Evolutionary conservation across 2,797 vertebrate species (phyloP), one percentile per base, ranked within the genome.

Genomic region (Catharus ustulatus): DNA sequence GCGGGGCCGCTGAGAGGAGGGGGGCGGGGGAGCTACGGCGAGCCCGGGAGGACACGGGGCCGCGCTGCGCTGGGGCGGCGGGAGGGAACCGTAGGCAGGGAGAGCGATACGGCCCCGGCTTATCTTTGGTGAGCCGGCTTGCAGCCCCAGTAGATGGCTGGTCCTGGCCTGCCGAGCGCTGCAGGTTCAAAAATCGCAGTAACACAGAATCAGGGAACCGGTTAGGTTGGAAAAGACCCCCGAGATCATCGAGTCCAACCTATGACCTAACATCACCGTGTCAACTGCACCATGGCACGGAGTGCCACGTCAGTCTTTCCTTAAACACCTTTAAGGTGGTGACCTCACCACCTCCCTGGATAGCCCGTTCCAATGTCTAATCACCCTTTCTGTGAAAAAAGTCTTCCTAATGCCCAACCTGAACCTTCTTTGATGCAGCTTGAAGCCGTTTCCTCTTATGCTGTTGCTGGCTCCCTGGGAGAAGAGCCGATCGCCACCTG

Each of bases 81-180:
- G 8, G 9, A 27, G 11, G 20, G 36, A 38, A 38, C 36, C 40
- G 11, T 40, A 40, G 40, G 40, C 13, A 40, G 40, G 40, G 40
- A 40, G 40, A 40, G 40, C 40, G 40, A 40, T 40, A 40, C 40
- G 12, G 26, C 26, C 9, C 26, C 15, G 26, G 48, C 14, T 49
- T 49, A 10, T 27, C 26, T 27, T 12, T 2, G 29, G 32, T 8
- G 66, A 32, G 15, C 8, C 8, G 15, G n/a, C 66, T 40, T 10
- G 4, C 24, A 7, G 45, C 20, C 10, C 30, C 2, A 1, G 34
- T 34, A 2, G 1, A 4, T 1, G n/a, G 30, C n/a, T 10, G 5
- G 23, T 6, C 15, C 63, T 13, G 10, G 30, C 15, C 42, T 4
- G 63, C 52, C 5, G 18, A 19, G 13, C 21, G 1, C 46, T 1